Base-by-base conservation (phyloP, 1,140 invertebrate species). In the Zelostemma sp. region DNA sequence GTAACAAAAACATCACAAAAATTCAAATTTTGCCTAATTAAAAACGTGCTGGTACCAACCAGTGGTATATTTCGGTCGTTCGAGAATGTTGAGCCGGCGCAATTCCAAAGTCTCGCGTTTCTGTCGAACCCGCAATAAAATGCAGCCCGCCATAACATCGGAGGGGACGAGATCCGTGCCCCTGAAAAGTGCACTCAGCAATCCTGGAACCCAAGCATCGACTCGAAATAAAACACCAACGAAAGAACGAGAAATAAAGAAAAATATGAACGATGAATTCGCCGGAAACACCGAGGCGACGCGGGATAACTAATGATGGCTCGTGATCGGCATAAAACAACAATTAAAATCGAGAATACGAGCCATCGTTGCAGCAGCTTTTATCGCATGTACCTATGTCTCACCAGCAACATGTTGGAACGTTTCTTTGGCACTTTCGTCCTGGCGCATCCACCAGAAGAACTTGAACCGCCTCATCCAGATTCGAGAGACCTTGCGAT, bases 81-180 rank as follows among this genome's bases (percentile, higher is more conserved):
- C 87, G 14, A 92, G 75, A 82, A 92, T 88, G 77, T 92, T 90
- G 21, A 92, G 87, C 66, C 91, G 85, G 40, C 88, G 80, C 79
- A 91, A 89, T 80, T 92, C 90, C 51, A 90, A 84, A 0, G 88
- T 91, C 77, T 92, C 90, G 9, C 89, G 84, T 81, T 93, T 93
- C 73, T 93, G 91, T 71, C 89, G 90, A 40, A 92, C 88, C 80
- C 90, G 83, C 0, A 97, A 84, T 3, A 97, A 86, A 14, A 97
- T 89, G 55, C 94, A 90, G 3, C 95, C 96, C 11, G 95, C 94
- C 41, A 95, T 90, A 12, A 97, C 88, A 78, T 97, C 96, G 0
- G 94, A 95, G 0, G 95, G 92, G 1, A 97, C 95, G 15, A 96
- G 83, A 84, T 97, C 93, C 0, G 93, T 91, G 63, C 93, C 93